Percentiles rank a stretch among this genome's conserved stretches.
Evolutionary conservation across 2,888 invertebrate genomes (phyloP).

Genomic region (Luperina testacea): DNA sequence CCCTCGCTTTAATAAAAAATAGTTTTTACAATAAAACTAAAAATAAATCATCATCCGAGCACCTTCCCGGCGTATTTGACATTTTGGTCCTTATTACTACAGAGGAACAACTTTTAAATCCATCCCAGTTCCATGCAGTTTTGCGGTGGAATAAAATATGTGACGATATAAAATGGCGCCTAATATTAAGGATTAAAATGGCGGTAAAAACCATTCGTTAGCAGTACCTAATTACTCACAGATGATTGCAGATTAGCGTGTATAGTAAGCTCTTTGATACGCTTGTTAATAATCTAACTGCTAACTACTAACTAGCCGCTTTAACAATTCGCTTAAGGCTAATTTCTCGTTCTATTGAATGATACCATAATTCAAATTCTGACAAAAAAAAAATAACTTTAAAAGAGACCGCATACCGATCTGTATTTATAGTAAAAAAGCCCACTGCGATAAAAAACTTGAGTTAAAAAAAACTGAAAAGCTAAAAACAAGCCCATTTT

Average conservation of each 20-base stretch:
- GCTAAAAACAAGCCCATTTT: too few species aligned
- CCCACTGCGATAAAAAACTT: too few species aligned
- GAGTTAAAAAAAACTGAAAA: too few species aligned
- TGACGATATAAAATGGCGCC: neutral
- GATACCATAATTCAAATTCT: neutral
- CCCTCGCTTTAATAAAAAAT: conserved; percentile 57
- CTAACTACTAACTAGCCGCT: neutral
- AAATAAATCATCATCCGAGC: neutral
- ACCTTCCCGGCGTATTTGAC: neutral
- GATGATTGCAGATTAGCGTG: conserved; percentile 6
- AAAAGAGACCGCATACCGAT: neutral
- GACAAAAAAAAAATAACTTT: too few species aligned
- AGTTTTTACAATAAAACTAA: neutral
- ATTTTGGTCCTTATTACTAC: neutral
- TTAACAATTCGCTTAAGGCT: neutral
- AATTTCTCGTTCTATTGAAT: neutral
- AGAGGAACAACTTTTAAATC: neutral
- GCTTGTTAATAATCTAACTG: neutral
- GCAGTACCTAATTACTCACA: neutral
- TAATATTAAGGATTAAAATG: neutral
- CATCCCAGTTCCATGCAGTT: neutral
- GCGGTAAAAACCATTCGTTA: neutral
- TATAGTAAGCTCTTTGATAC: conserved; percentile 1
- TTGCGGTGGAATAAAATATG: neutral
- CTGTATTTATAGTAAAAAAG: neutral